Evolutionary conservation across 2,797 vertebrate species (phyloP).

Genomic region (Natrix natrix): DNA sequence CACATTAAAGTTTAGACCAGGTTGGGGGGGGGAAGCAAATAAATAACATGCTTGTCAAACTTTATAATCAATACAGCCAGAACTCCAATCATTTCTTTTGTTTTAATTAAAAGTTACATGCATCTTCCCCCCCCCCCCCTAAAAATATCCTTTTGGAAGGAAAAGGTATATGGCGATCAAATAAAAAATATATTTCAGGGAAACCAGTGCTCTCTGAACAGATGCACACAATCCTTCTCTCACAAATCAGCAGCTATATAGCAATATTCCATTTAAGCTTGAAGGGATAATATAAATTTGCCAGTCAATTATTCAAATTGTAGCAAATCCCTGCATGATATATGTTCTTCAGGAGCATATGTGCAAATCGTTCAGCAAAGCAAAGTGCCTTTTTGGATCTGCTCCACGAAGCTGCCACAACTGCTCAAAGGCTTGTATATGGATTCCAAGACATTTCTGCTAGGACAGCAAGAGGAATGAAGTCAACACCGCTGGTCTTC

Average conservation of each 20-base stretch:
- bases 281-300: background rate
- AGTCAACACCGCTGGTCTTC: background rate
- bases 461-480: background rate
- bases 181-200: background rate
- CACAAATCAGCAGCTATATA: background rate
- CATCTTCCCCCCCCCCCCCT: background rate
- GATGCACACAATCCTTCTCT: background rate
- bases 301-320: background rate
- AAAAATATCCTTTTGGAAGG: background rate
- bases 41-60: conserved; percentile 38
- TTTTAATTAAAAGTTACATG: background rate
- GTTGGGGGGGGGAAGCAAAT: conserved; percentile 32
- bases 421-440: background rate
- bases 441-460: background rate
- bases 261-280: background rate
- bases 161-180: background rate
- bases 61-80: conserved; percentile 34
- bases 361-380: background rate
- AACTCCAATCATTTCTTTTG: background rate
- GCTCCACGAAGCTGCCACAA: background rate
- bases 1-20: conserved; percentile 44
- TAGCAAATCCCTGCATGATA: background rate
- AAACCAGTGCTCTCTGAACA: background rate
- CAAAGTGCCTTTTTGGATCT: background rate
- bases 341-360: background rate